A percentile compares a stretch with the other conserved stretches of the same genome.
phyloP scores from a whole-genome alignment of 2,888 invertebrate genomes.

The Blastobasis lacticolella region DNA sequence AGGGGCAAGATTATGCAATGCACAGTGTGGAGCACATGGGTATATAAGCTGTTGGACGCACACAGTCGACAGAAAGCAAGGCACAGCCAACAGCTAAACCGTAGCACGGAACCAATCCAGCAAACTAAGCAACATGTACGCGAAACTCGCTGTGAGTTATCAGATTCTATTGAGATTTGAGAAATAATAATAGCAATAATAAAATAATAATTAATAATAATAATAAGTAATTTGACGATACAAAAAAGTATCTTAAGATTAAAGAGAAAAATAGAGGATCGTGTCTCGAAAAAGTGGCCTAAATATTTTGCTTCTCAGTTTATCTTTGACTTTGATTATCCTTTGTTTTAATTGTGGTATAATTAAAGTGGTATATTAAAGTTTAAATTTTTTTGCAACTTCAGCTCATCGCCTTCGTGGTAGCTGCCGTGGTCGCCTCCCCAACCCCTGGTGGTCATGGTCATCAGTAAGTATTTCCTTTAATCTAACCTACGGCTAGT shows the following conservation, averaged over 20 bases:
- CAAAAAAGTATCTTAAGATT: no score
- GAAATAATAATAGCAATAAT: neutral
- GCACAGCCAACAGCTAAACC: conserved; percentile 46
- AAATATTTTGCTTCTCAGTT: neutral
- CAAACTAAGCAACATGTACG: conserved; percentile 62
- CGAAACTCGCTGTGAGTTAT: conserved; percentile 65
- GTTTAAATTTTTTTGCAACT: conserved; percentile 12
- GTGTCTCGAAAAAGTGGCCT: neutral
- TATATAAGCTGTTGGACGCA: conserved; percentile 16
- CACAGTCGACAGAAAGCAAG: conserved; percentile 50
- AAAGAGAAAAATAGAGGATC: no score
- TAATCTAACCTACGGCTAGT: no score
- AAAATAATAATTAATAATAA: neutral
- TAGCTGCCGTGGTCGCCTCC: conserved; percentile 45
- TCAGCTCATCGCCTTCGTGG: conserved; percentile 52
- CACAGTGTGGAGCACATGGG: conserved; percentile 26
- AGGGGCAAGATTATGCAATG: conserved; percentile 62
- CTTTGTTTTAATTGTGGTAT: neutral
- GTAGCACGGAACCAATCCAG: conserved; percentile 60
- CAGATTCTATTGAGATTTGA: no score
- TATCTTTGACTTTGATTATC: neutral
- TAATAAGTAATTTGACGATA: no score
- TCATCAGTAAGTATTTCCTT: conserved; percentile 46
- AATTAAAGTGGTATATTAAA: no score
- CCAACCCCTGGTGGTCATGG: conserved; percentile 58